A percentile compares a stretch with the other conserved stretches of the same genome.
Conservation (phyloP, 2,797 vertebrate genomes). For the Sebastolobus altivelis region DNA sequence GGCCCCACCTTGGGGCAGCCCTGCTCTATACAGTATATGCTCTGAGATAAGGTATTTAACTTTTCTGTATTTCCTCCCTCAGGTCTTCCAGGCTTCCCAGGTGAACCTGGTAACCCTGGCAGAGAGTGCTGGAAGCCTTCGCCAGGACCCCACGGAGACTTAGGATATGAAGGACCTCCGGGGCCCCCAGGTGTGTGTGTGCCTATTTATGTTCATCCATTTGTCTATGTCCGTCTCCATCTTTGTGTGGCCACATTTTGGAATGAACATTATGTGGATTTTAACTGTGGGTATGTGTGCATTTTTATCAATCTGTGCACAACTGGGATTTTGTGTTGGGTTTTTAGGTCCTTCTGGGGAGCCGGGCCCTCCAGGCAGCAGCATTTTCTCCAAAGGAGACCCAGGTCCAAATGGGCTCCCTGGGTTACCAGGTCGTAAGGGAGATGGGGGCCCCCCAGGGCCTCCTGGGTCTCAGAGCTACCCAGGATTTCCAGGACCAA, state of each 20-base stretch:
- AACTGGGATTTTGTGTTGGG: neutral
- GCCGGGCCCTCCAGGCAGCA: conserved; percentile 45
- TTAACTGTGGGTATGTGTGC: neutral
- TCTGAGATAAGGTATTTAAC: neutral
- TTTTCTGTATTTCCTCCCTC: conserved; percentile 4
- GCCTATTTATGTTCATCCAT: neutral
- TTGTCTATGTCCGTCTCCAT: neutral
- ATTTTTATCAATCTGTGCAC: neutral
- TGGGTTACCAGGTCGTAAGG: conserved; percentile 63
- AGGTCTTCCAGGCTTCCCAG: conserved; percentile 63
- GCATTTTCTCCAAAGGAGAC: conserved; percentile 48
- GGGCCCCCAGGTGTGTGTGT: conserved; percentile 61
- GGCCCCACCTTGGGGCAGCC: no score
- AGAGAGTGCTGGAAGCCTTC: neutral
- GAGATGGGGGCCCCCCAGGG: conserved; percentile 59
- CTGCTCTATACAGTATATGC: neutral
- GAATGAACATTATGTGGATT: neutral
- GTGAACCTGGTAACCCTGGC: conserved; percentile 54
- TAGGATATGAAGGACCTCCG: conserved; percentile 59
- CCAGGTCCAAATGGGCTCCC: conserved; percentile 54
- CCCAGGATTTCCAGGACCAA: conserved; percentile 30
- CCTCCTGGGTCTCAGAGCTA: conserved; percentile 28
- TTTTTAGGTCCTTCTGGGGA: conserved; percentile 61
- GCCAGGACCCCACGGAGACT: conserved; percentile 45
- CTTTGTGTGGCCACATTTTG: neutral